A percentile compares a stretch with the other conserved stretches of the same genome.
phyloP scores from a whole-genome alignment of 1,140 invertebrate genomes.

The Brachionus rubens region DNA sequence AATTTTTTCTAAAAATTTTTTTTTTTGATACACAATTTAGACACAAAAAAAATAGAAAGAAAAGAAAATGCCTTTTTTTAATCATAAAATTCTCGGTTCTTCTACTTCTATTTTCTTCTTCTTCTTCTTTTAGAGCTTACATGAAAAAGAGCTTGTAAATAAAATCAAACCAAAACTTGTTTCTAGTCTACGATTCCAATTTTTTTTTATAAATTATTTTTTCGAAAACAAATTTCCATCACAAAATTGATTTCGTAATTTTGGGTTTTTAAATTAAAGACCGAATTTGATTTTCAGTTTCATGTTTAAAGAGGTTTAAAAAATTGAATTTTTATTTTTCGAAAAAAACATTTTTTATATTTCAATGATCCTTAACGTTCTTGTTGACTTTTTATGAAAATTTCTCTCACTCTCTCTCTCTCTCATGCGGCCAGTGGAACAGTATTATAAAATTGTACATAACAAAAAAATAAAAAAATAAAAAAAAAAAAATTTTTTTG shows the following conservation, averaged over 20 bases:
- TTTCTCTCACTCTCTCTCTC: too few relatives aligned
- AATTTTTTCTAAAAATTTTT: not conserved
- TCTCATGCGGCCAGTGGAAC: slow-evolving; percentile 33
- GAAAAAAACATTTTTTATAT: too few relatives aligned
- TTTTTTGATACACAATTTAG: not conserved
- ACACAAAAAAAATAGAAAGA: not conserved
- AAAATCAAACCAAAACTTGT: not conserved
- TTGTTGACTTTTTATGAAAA: too few relatives aligned
- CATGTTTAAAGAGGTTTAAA: too few relatives aligned
- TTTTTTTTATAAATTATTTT: too few relatives aligned
- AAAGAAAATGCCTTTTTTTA: slow-evolving; percentile 31
- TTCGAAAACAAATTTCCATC: too few relatives aligned
- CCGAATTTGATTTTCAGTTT: too few relatives aligned
- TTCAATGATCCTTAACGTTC: too few relatives aligned
- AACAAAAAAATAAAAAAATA: slow-evolving; percentile 6
- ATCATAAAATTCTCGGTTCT: not conserved
- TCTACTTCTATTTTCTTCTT: not conserved
- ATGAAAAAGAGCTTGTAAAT: slow-evolving; percentile 12
- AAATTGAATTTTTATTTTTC: too few relatives aligned
- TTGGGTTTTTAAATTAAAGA: too few relatives aligned
- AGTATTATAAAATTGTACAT: slow-evolving; percentile 44
- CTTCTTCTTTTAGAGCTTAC: not conserved
- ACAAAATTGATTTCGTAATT: too few relatives aligned
- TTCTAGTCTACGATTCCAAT: too few relatives aligned
- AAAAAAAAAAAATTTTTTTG: not conserved